A percentile compares a stretch with the other conserved stretches of the same genome.
Conservation (phyloP, 2,888 invertebrate species). For the Sphecodes monilicornis region DNA sequence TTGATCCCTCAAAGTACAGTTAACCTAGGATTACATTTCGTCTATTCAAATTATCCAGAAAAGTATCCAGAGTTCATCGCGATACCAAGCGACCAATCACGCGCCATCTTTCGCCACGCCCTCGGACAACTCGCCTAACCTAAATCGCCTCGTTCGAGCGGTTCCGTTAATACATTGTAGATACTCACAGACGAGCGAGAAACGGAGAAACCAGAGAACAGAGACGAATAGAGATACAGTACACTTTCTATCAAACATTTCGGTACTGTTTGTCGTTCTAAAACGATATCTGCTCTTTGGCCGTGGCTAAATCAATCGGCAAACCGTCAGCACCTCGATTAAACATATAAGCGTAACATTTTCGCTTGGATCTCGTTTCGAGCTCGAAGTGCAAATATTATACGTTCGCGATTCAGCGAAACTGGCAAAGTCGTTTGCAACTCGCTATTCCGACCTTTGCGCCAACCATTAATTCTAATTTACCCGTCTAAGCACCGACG, state of each 20-base stretch:
- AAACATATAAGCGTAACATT: background rate
- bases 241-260: slow-evolving; percentile 3
- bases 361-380: slow-evolving; percentile 8
- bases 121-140: too few species aligned
- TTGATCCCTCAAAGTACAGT: too few species aligned
- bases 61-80: too few species aligned
- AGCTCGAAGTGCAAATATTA: slow-evolving; percentile 46
- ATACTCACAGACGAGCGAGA: background rate
- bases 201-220: background rate
- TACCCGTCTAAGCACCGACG: slow-evolving; percentile 13
- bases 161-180: background rate
- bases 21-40: too few species aligned
- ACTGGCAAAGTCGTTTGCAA: slow-evolving; percentile 31
- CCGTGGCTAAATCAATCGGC: slow-evolving; percentile 13
- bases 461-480: slow-evolving; percentile 38
- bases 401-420: slow-evolving; percentile 27
- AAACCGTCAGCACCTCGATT: background rate
- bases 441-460: slow-evolving; percentile 12
- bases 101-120: too few species aligned
- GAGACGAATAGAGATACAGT: background rate
- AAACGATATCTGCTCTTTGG: background rate
- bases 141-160: too few species aligned
- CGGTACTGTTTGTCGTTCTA: background rate
- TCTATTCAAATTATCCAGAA: too few species aligned
- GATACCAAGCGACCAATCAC: too few species aligned